Evolutionary conservation across 2,797 vertebrate species (phyloP), one percentile per base, ranked within the genome.

Genomic region (Labroides dimidiatus): DNA sequence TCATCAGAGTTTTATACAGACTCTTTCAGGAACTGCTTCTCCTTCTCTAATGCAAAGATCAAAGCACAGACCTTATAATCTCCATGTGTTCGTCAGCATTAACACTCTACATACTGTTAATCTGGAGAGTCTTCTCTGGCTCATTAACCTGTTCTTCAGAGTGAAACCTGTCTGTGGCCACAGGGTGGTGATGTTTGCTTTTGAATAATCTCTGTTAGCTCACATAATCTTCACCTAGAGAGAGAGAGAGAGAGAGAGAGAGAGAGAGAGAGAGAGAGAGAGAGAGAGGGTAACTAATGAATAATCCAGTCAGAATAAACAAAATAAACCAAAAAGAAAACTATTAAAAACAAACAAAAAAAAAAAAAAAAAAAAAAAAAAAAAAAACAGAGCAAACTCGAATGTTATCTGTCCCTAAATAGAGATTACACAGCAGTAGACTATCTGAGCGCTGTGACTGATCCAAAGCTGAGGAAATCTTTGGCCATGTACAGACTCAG

Each of bases 141-240:
- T 72, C 2, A 56, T 24, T 16, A 16, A 17, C 10, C 16, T 57
- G 6, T 13, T 52, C 21, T 30, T 0, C 11, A 54, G 7, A 78
- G 43, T 44, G 37, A 68, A 63, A 50, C 23, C n/a, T 72, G 63
- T 57, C 52, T 52, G 44, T 41, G 58, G 51, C 88, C 91, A 90
- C 91, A 84, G 75, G 92, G 85, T 84, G 91, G 90, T 53, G 87
- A 89, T 93, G 75, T 92, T 87, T 76, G 64, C 66, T 78, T 75
- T 48, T 75, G 64, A 81, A 90, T 84, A 64, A 23, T 71, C 56
- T 59, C 17, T 54, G 41, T 47, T 42, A 76, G 54, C 41, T 47
- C 48, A 60, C 49, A 17, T 3, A 10, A 45, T 50, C 44, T 56
- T 23, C 19, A 41, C 54, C 20, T 51, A n/a, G n/a, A n/a, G n/a